Base-by-base conservation (phyloP, 53 echinoderm and acorn worm species). In the Holothuria scabra region DNA sequence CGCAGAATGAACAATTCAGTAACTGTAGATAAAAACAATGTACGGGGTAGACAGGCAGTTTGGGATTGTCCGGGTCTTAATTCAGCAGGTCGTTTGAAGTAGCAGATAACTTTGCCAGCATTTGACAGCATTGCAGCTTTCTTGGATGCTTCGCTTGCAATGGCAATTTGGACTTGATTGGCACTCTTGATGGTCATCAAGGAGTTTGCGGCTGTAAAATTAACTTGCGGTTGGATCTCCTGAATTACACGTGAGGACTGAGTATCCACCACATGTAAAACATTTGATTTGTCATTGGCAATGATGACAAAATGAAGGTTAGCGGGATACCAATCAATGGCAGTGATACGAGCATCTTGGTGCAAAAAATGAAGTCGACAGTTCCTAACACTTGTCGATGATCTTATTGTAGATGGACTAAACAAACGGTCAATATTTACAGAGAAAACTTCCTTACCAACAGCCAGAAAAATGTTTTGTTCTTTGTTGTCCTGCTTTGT, bases 321-420 rank as follows among this genome's bases (percentile, higher is more conserved):
- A 14, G 32, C 64, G 2, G 82, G 82, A 29, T 81, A 81, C 82
- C 82, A 81, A 23, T 64, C 82, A 2, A 81, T 61, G 37, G 62
- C 82, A 25, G 82, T 81, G 11, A 81, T 81, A 3, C 62, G n/a
- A 16, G 82, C 82, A 25, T 81, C 65, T 35, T 81, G 82, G 22
- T 31, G 82, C 9, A 81, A 44, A 22, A 61, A 63, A 37, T 23
- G 38, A 10, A 64, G 63, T 4, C 65, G 7, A 24, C 25, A 63
- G 38, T 64, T 63, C 1, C 82, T 61, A 4, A 81, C 62, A 18
- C 62, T 63, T 11, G 82, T 64, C 10, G 82, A 61, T 31, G 82
- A 64, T 26, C 56, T 16, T 1, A 78, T 33, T 0, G 82, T 64
- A 1, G 82, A 81, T 2, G 37, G 22, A 25, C 65, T 64, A 49